These are phyloP conservation scores for Plecotus auritus DNA, from an alignment of 2,113 vertebrate genomes.

Conservation along the genomic window DNA sequence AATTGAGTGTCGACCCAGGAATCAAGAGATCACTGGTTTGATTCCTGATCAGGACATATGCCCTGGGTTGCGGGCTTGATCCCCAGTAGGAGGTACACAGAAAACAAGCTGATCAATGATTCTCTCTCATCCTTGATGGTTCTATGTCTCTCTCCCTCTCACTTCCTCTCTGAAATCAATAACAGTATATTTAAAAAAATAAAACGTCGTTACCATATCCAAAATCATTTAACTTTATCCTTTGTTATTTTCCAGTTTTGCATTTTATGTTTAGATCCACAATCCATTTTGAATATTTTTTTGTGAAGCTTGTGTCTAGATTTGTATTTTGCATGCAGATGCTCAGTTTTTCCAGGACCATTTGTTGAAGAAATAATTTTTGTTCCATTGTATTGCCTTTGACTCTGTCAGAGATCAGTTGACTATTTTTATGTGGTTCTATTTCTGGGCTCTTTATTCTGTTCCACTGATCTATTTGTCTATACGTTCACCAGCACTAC, in stretches of 20 bases:
- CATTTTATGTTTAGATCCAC: background rate
- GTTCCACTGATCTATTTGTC: background rate
- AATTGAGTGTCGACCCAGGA: no score
- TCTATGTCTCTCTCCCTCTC: no score
- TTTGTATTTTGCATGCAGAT: background rate
- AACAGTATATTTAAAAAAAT: background rate
- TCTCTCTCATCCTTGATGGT: no score
- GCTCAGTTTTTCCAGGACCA: background rate
- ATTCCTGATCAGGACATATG: no score
- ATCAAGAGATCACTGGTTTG: no score
- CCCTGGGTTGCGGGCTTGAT: no score
- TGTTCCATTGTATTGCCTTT: background rate
- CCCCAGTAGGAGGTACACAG: no score
- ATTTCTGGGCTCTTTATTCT: background rate
- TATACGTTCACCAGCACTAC: background rate
- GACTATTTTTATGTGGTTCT: background rate
- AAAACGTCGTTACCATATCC: background rate
- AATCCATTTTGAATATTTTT: background rate
- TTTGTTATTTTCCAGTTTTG: background rate
- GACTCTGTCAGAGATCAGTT: background rate
- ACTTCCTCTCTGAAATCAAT: no score
- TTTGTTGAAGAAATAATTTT: background rate
- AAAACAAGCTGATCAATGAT: no score
- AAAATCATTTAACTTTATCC: background rate
- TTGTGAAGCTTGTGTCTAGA: background rate